Conservation (phyloP, 2,113 vertebrate genomes). For the Camelus dromedarius region DNA sequence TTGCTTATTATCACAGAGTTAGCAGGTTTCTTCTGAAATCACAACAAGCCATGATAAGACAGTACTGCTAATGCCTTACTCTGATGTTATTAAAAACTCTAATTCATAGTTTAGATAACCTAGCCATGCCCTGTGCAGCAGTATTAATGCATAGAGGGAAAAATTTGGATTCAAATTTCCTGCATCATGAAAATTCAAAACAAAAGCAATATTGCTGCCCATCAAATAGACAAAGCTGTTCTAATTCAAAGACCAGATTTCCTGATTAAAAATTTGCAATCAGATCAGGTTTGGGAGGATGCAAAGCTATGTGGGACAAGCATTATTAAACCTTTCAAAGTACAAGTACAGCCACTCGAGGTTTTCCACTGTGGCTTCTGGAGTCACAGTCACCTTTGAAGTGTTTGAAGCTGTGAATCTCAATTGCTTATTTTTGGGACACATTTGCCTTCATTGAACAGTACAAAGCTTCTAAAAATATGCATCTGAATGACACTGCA, state of each 20-base stretch:
- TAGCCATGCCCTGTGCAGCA: background rate
- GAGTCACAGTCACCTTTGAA: constrained; percentile 38
- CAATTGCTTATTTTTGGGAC: constrained; percentile 27
- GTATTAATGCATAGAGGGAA: constrained; percentile 52
- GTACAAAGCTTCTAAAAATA: constrained; percentile 59
- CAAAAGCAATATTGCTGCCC: constrained; percentile 58
- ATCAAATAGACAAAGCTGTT: constrained; percentile 38
- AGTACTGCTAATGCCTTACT: constrained; percentile 34
- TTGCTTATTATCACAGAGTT: constrained; percentile 43
- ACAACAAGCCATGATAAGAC: constrained; percentile 48
- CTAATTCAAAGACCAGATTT: constrained; percentile 63
- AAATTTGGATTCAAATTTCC: constrained; percentile 60
- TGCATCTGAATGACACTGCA: constrained; percentile 2
- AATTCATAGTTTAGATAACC: constrained; percentile 63
- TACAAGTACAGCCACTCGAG: background rate
- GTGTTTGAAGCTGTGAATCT: background rate
- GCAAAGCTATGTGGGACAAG: background rate
- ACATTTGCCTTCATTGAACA: constrained; percentile 45
- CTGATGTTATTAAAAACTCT: constrained; percentile 68
- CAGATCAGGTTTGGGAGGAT: constrained; percentile 42
- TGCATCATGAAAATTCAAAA: constrained; percentile 71
- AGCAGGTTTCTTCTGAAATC: constrained; percentile 63
- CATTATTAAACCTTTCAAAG: constrained; percentile 59
- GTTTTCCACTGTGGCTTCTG: constrained; percentile 16
- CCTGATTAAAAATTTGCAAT: constrained; percentile 65